Base-by-base conservation (phyloP, 2,888 invertebrate genomes). In the Tigriopus californicus region DNA sequence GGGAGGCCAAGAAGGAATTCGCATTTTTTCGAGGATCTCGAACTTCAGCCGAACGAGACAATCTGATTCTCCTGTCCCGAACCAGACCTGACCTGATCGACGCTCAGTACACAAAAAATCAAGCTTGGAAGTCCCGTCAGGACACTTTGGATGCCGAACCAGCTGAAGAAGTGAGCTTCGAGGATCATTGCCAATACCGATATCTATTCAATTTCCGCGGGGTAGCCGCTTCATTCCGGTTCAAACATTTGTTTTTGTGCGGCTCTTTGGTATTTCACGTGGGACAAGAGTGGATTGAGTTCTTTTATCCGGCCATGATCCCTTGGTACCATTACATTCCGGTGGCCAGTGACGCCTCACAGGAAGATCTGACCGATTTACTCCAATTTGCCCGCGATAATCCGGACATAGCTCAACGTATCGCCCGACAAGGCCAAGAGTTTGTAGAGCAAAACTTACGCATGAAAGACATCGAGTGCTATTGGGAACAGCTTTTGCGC, bases 261-360 rank as follows among this genome's bases (percentile, higher is more conserved):
- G 81, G 83, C 66, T 92, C 92, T 0, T 71, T 94, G 44, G 87
- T 97, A 2, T 71, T 74, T 61, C 94, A 95, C 70, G 90, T 94
- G 1, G 94, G 92, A 0, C 77, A 85, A 65, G 86, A 91, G 63
- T 95, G 94, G 94, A 74, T 80, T 44, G 95, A 97, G 74, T 97
- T 95, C 71, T 97, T 90, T 71, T 97, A 97, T 69, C 77, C 81
- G 2, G 79, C 82, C 11, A 72, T 97, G 67, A 85, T 84, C 70
- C 92, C 94, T 0, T 95, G 95, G 95, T 79, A 91, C 46, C 95
- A 97, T 72, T 97, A 90, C 70, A 78, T 97, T 64, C 95, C 95
- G 0, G 79, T 97, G 1, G 77, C 76, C 63, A 80, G 80, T 25
- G 73, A 78, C 65, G 76, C 82, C 13, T 78, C 74, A 22, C 76